Base-by-base conservation (phyloP, 1,140 invertebrate genomes). In the Anoplolepis gracilipes region DNA sequence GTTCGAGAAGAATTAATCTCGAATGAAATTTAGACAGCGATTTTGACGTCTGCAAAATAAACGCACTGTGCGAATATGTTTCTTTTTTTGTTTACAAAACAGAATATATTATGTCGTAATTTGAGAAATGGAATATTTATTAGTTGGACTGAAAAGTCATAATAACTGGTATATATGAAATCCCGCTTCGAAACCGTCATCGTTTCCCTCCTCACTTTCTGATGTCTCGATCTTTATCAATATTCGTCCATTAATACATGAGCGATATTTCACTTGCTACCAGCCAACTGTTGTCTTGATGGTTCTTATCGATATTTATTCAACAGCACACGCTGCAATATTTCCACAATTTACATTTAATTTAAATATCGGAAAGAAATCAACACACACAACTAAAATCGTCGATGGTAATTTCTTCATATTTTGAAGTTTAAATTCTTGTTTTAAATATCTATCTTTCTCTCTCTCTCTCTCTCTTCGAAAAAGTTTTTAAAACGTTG, bases 91-190 rank as follows among this genome's bases (percentile, higher is more conserved):
- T 49, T 6, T 19, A 46, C 22, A 16, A 16, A 70, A 16, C 19
- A 11, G 30, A 53, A 33, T 75, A 25, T 16, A 4, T n/a, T 19
- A 57, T 6, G 55, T 25, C 55, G 1, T 25, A 25, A 55, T 28
- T 59, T 19, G 55, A 22, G 16, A 76, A 76, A 39, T 19, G 5
- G 28, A 4, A 19, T 6, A 75, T 28, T 59, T 16, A 16, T 53
- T 30, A 16, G 33, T 13, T n/a, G 33, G 30, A 36, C 36, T 59
- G 11, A 25, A 22, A n/a, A 76, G 22, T 39, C 33, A 16, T 30
- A 76, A 76, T 8, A 76, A 76, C 25, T 39, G 36, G 16, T 61
- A 76, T 73, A n/a, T n/a, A n/a, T 55, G 13, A 73, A 73, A 13
- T 72, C 19, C 10, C 33, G 16, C 22, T 25, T 75, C 33, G 49